Base-by-base conservation (phyloP, 1,140 invertebrate species). In the Andrena cerasifolii region DNA sequence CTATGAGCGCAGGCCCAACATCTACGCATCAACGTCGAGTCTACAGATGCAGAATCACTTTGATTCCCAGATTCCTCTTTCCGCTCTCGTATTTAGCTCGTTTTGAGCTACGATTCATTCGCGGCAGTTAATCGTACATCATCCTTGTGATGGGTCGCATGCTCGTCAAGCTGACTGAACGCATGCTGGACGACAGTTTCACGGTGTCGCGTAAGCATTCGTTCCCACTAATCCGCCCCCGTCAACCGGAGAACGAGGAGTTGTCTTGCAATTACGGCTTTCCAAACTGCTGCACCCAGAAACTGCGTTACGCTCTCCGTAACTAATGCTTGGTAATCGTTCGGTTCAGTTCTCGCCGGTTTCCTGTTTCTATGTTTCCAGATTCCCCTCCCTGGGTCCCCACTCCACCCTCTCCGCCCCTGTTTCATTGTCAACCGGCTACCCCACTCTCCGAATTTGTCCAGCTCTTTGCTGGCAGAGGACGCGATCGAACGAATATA, bases 131-230 rank as follows among this genome's bases (percentile, higher is more conserved):
- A 63, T 68, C 58, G 73, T 82, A 81, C 16, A 72, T 81, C 79
- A 70, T 53, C 36, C 47, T 24, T 58, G 76, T 51, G 74, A 81
- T 58, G 28, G 61, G 62, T 68, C 75, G 65, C 79, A 56, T 53
- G 77, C 43, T 61, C 66, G 80, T 79, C 80, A 72, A n/a, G 63
- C 61, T 56, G 61, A 67, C 61, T 62, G 45, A 16, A 51, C 70
- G 3, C 54, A 36, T 47, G 26, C 26, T 45, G 68, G 75, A 82
- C 77, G 82, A 83, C 77, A 63, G 75, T 83, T 79, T 61, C 67
- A 33, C 45, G 75, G 67, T 83, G 80, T 83, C 76, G 65, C 80
- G 65, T 82, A 82, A 82, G 75, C 63, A 75, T 49, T 75, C 63
- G 73, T 68, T 75, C 14, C 53, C 40, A 33, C 51, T 67, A 67